Evolutionary conservation across 2,113 vertebrate genomes (phyloP), one percentile per base, ranked within the genome.

Genomic region (Melanostigma gelatinosum): DNA sequence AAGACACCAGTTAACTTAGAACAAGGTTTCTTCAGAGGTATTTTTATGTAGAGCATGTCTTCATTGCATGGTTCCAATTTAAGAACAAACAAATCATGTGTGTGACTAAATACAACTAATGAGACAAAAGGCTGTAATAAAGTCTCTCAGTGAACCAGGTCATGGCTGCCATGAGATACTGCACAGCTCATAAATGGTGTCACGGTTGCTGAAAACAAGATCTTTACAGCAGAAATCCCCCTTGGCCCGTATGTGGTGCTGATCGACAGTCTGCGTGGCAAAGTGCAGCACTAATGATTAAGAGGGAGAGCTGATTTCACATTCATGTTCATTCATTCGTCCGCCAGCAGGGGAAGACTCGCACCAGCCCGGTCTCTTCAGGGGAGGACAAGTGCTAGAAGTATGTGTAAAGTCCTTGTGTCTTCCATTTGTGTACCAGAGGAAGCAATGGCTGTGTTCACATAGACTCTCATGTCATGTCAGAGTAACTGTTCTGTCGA

Each of bases 341-440:
- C 75, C 63, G 61, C 66, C 87, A 91, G 78, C 79, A 86, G 81
- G 76, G 77, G 73, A 80, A 74, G 44, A 74, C 69, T 22, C 72
- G 80, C 38, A 71, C 77, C 68, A 76, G 58, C 32, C 38, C 10
- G 18, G 2, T 15, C 1, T 6, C 27, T 20, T 9, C 9, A 29
- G 29, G 57, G 46, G 27, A 40, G 15, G 24, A 60, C 24, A 16
- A 20, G 29, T 75, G 48, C 55, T 6, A 48, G 57, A 22, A 15
- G 48, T 13, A 1, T 42, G 36, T 18, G 34, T 13, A n/a, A 8
- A n/a, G 29, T 24, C 36, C 27, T 46, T 2, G 57, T 55, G 57
- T 54, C 42, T 24, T 64, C 16, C 29, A 13, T 54, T 55, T 20
- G 8, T 3, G 15, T 48, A 29, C 46, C 60, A 46, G 29, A 38